Base-by-base conservation (phyloP, 1,140 invertebrate species). In the Physella acuta region DNA sequence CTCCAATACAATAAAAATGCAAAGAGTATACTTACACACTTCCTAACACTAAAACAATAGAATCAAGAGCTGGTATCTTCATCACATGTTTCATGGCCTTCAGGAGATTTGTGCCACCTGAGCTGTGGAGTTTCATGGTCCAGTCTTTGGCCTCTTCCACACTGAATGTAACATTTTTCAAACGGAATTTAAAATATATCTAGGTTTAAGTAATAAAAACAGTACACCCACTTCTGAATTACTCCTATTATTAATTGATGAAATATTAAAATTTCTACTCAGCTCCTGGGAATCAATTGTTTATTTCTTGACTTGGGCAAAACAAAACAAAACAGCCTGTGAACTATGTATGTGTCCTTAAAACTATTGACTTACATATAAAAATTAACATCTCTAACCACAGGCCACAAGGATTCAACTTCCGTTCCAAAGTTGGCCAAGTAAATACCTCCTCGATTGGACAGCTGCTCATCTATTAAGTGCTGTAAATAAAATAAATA, bases 11-110 rank as follows among this genome's bases (percentile, higher is more conserved):
- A 3, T 44, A 37, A 36, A 8, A 26, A 28, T 28, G 34, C n/a
- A n/a, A n/a, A n/a, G n/a, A n/a, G n/a, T n/a, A n/a, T n/a, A 81
- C 84, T 82, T 79, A 85, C 84, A 83, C 80, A 78, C 80, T 81
- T 69, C 84, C 84, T 11, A 85, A 72, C 26, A 85, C 73, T 2
- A 85, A 66, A 4, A 83, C 61, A 31, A 86, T 72, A 11, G 78
- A 75, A 64, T 85, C 79, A 20, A 85, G 70, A 59, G 81, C 78
- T 53, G 79, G 71, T 17, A 84, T 58, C 60, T 80, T 84, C 68
- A 82, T 77, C 17, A 83, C 76, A 70, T 83, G 79, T 70, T 85
- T 84, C 74, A 85, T 76, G 2, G 81, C 82, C 65, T 81, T 82
- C 31, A 86, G 73, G 28, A 85, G 68, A 69, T 86, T 85, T 70